A percentile compares a stretch with the other conserved stretches of the same genome.
phyloP scores from a whole-genome alignment of 2,113 vertebrate genomes.

The Eleginops maclovinus region DNA sequence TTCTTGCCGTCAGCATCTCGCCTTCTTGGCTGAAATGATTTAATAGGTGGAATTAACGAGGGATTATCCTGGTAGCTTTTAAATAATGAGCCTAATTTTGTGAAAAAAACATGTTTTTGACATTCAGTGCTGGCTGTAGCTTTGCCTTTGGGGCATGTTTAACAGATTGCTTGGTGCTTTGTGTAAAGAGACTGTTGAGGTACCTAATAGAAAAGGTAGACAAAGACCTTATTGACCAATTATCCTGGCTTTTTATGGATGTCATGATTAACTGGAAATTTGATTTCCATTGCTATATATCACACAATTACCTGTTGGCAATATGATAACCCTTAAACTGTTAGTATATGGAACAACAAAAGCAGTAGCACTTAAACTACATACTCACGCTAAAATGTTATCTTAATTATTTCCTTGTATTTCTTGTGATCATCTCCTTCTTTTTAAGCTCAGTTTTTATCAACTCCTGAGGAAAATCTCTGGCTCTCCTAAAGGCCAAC shows the following conservation, averaged over 20 bases:
- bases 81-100: neutral
- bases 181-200: neutral
- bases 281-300: neutral
- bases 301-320: neutral
- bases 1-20: neutral
- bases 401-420: too few relatives aligned
- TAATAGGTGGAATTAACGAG: constrained; percentile 5
- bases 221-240: neutral
- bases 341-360: neutral
- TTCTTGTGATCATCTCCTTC: neutral
- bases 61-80: neutral
- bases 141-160: neutral
- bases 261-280: neutral
- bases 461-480: neutral
- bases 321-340: neutral
- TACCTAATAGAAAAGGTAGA: neutral
- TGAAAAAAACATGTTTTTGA: neutral
- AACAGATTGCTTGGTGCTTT: neutral
- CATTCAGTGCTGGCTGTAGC: neutral
- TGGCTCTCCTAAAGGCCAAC: neutral
- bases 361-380: neutral
- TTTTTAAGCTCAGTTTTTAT: neutral
- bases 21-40: neutral
- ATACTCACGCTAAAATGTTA: too few relatives aligned
- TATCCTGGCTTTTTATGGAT: neutral